Evolutionary conservation across 2,797 vertebrate genomes (phyloP).

Genomic region (Sebastes taczanowskii): DNA sequence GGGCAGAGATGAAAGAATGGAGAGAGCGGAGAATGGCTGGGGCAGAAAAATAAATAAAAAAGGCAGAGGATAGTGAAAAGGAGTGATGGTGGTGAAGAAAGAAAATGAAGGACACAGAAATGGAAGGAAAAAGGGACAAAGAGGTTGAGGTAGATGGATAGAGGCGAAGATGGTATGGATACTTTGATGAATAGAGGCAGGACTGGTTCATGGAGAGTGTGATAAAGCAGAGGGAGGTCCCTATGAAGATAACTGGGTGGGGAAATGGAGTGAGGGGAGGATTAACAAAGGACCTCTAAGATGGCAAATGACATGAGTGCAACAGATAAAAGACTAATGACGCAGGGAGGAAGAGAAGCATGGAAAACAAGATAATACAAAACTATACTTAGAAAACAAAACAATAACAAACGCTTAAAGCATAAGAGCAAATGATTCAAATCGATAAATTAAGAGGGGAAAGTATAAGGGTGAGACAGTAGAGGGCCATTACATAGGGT

Average conservation of each 20-base stretch:
- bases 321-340: constrained; percentile 7
- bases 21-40: constrained; percentile 40
- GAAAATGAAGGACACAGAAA: constrained; percentile 63
- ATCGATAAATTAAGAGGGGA: not conserved
- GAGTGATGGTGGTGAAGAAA: constrained; percentile 46
- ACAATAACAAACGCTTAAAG: not conserved
- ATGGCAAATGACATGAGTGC: constrained; percentile 29
- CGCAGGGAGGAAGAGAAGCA: not conserved
- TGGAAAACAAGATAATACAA: not conserved
- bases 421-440: not conserved
- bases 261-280: constrained; percentile 24
- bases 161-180: constrained; percentile 44
- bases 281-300: constrained; percentile 41
- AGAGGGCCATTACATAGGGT: not conserved
- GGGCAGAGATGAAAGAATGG: constrained; percentile 70
- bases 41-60: constrained; percentile 17
- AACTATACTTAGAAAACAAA: not conserved
- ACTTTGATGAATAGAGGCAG: constrained; percentile 55
- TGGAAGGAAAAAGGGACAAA: constrained; percentile 41
- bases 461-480: not conserved
- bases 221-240: constrained; percentile 54
- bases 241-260: constrained; percentile 53
- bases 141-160: constrained; percentile 41
- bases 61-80: constrained; percentile 50
- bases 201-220: constrained; percentile 40